Evolutionary conservation across 1,140 invertebrate species (phyloP).

Genomic region (Marisa cornuarietis): DNA sequence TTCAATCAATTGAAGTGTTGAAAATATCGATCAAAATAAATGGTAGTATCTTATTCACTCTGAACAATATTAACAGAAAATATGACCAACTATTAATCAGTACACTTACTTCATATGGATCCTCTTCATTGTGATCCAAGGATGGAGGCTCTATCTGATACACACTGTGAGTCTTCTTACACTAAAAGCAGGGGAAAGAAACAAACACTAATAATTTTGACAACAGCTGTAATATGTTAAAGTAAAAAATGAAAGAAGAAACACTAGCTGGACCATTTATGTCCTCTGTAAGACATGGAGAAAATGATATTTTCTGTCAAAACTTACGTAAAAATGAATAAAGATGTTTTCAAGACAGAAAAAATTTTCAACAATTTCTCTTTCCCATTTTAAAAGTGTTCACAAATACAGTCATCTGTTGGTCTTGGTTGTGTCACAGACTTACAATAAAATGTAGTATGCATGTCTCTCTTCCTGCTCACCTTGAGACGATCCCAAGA

Average conservation of each 20-base stretch:
- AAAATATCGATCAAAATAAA: background rate
- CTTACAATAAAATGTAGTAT: background rate
- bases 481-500: conserved; percentile 63
- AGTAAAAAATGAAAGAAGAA: too few species aligned
- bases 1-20: too few species aligned
- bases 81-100: background rate
- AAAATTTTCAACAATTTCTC: background rate
- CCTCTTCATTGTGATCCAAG: conserved; percentile 54
- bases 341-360: too few species aligned
- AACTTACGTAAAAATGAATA: too few species aligned
- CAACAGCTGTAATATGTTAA: too few species aligned
- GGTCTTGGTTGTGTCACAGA: background rate
- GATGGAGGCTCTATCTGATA: conserved; percentile 63
- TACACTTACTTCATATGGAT: conserved; percentile 57
- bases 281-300: too few species aligned
- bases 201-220: too few species aligned
- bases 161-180: conserved; percentile 62
- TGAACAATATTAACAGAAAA: background rate
- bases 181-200: conserved; percentile 41
- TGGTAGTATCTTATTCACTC: background rate
- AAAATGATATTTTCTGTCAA: too few species aligned
- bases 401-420: background rate
- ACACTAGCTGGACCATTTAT: too few species aligned
- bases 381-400: background rate
- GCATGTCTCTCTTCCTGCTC: conserved; percentile 3